phyloP scores from a whole-genome alignment of 1,140 invertebrate genomes.

The Trichonephila inaurata region DNA sequence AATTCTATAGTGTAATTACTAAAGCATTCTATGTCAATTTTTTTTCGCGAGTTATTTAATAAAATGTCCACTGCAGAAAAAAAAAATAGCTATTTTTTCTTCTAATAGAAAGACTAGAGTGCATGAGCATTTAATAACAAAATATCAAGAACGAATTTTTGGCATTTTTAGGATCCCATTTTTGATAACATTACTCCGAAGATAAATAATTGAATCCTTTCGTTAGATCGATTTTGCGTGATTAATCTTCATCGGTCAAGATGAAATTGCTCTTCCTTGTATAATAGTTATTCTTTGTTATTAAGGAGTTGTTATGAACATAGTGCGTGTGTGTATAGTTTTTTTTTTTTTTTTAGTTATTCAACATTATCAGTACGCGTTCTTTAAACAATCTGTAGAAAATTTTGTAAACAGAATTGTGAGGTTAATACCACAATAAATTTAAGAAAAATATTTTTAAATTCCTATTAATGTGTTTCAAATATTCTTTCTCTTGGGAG shows the following conservation, averaged over 20 bases:
- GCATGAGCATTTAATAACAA: not conserved
- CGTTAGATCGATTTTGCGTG: not conserved
- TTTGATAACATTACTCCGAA: not conserved
- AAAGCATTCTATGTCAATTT: not conserved
- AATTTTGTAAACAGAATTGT: not conserved
- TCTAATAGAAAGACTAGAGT: not conserved
- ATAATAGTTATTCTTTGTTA: no score
- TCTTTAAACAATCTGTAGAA: not conserved
- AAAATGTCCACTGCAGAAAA: not conserved
- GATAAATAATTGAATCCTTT: not conserved
- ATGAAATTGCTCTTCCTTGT: no score
- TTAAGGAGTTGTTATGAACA: no score
- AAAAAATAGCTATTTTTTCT: not conserved
- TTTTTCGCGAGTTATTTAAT: not conserved
- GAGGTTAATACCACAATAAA: no score
- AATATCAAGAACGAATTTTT: not conserved
- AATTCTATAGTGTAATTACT: not conserved
- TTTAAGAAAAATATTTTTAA: no score
- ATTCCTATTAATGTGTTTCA: no score
- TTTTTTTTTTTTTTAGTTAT: not conserved
- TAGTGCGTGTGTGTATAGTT: not conserved
- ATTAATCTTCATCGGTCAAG: conserved; percentile 17
- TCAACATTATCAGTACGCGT: not conserved
- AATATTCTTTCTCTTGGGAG: no score
- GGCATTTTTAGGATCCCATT: not conserved